Evolutionary conservation across 2,888 invertebrate genomes (phyloP).

Genomic region (Pollenia griseotomentosa): DNA sequence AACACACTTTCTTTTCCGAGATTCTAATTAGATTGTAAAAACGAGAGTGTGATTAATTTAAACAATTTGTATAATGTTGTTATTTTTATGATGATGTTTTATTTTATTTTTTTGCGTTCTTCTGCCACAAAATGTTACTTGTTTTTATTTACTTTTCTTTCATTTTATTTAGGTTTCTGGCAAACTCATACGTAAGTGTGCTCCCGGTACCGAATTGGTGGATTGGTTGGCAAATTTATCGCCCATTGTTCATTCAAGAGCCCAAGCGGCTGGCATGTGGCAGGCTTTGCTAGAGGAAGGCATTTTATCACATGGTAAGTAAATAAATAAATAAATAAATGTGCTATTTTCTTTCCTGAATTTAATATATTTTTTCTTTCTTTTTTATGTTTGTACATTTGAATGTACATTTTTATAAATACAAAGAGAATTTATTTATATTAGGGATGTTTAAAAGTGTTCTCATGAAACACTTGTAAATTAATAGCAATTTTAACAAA

Average conservation of each 20-base stretch:
- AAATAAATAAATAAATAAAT: constrained; percentile 60
- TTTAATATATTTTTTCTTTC: constrained; percentile 1
- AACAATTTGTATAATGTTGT: constrained; percentile 45
- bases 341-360: neutral
- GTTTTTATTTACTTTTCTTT: constrained; percentile 3
- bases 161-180: constrained; percentile 84
- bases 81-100: constrained; percentile 6
- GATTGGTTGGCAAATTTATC: constrained; percentile 90
- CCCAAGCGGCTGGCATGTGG: constrained; percentile 92
- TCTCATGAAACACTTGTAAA: no score
- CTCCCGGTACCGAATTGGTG: constrained; percentile 92
- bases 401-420: no score
- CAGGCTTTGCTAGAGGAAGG: constrained; percentile 92
- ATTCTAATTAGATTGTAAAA: neutral
- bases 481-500: no score
- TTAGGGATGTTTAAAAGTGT: no score
- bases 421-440: no score
- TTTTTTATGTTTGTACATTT: no score
- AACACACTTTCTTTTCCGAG: neutral
- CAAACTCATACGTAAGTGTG: constrained; percentile 88
- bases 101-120: neutral
- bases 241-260: constrained; percentile 87
- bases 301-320: constrained; percentile 90
- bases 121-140: constrained; percentile 34
- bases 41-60: constrained; percentile 43